Base-by-base conservation (phyloP, 1,140 invertebrate species). In the Aphelinus atriplicis region DNA sequence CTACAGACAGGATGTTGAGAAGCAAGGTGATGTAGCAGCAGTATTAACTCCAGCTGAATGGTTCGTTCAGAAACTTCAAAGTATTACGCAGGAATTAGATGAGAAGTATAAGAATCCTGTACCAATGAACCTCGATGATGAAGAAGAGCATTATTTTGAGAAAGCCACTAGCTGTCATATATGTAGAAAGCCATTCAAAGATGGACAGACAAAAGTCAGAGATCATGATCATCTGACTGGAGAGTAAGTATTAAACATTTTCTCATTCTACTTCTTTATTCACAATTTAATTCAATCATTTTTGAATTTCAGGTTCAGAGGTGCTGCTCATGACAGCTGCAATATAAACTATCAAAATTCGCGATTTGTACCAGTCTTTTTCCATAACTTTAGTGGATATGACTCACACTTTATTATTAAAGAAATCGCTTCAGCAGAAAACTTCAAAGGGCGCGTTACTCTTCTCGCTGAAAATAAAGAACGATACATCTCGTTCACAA, bases 181-280 rank as follows among this genome's bases (percentile, higher is more conserved):
- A 55, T 55, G 53, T 55, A 10, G 53, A 6, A 5, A 10, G 5
- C 53, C 53, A 55, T 55, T 55, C n/a, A n/a, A n/a, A n/a, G n/a
- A n/a, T n/a, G n/a, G n/a, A n/a, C n/a, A n/a, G n/a, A n/a, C n/a
- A n/a, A n/a, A n/a, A n/a, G n/a, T n/a, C n/a, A 51, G 53, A 48
- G 82, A 88, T 75, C 84, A 86, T 80, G 75, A 76, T 78, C 83
- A 86, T 78, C 76, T 83, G 3, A 86, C 78, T 48, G 83, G 80
- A 26, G 67, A 47, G 62, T 64, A 64, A 64, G 62, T 64, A 48
- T 46, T 46, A 5, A 46, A n/a, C n/a, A n/a, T n/a, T n/a, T n/a
- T n/a, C n/a, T n/a, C n/a, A n/a, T 55, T 55, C 53, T 10, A 10
- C 53, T 5, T 5, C 5, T 55, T 5, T 81, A 42, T 64, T 72